These are phyloP conservation scores for Neuroterus valhalla DNA, from an alignment of 1,140 invertebrate species.

Conservation along the genomic window DNA sequence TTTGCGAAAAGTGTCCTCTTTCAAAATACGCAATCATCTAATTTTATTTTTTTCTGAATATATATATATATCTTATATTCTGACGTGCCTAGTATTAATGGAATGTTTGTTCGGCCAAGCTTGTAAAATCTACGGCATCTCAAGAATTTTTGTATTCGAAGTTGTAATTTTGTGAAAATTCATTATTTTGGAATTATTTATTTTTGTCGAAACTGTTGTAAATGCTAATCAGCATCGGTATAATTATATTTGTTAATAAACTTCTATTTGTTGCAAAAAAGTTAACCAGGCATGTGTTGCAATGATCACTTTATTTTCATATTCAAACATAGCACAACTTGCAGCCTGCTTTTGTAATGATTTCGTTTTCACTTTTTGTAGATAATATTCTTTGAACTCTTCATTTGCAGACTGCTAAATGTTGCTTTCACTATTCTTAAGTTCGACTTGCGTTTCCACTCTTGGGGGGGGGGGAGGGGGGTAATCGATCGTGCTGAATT, in stretches of 20 bases:
- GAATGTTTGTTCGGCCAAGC: background rate
- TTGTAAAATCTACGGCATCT: background rate
- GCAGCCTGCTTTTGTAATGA: background rate
- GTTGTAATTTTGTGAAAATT: background rate
- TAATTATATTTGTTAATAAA: conserved; percentile 46
- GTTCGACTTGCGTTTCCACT: too few relatives aligned
- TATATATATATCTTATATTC: background rate
- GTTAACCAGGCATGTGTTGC: conserved; percentile 45
- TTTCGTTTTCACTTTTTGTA: background rate
- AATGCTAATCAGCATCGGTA: conserved; percentile 8
- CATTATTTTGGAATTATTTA: background rate
- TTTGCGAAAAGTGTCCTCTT: conserved; percentile 41
- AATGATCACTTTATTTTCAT: conserved; percentile 41
- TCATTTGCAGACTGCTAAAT: too few relatives aligned
- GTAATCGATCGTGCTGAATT: too few relatives aligned
- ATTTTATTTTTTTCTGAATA: background rate
- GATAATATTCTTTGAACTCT: background rate
- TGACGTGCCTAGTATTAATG: background rate
- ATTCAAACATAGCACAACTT: conserved; percentile 4
- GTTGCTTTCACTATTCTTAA: too few relatives aligned
- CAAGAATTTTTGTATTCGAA: background rate
- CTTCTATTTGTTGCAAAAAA: conserved; percentile 46
- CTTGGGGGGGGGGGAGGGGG: too few relatives aligned
- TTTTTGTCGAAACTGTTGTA: conserved; percentile 5
- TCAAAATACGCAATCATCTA: conserved; percentile 4